Base-by-base conservation (phyloP, 1,140 invertebrate species). In the Drosophila nebulosa region DNA sequence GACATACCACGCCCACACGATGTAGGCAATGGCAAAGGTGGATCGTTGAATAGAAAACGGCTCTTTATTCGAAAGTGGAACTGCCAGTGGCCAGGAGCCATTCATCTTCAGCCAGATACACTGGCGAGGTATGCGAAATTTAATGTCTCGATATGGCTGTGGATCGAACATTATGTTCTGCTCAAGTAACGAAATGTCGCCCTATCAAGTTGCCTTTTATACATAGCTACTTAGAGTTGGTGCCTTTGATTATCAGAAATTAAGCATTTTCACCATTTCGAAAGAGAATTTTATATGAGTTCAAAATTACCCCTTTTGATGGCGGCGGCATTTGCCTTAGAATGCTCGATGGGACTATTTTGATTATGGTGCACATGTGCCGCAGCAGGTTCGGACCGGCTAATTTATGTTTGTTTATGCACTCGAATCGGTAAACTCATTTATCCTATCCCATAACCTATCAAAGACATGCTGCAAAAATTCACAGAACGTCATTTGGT, bases 61-160 rank as follows among this genome's bases (percentile, higher is more conserved):
- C 1, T 36, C 10, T 52, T 24, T 18, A 10, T 22, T 10, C 4
- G 27, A 22, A 12, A n/a, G n/a, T n/a, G 35, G 10, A 30, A 56
- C 24, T 18, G 32, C 24, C 4, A 90, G 27, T 7, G 90, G 90
- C 90, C 90, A 91, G 16, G 86, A 90, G 4, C 90, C 90, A 68
- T 91, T 91, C n/a, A 91, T 21, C 66, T 91, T 91, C n/a, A 91
- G 50, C 79, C 83, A 88, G 50, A 80, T 70, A 52, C 90, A 91
- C 39, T 91, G 90, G 14, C 68, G 14, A 5, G 90, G 90, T 32
- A 91, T 78, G 12, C 71, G 74, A 68, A 90, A 86, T n/a, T 10
- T 32, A 1, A 56, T 9, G 22, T 73, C 32, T 4, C 32, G 46
- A 27, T 59, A 26, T n/a, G 56, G 36, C 46, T 69, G 36, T n/a